Evolutionary conservation across 2,797 vertebrate species (phyloP), one percentile per base, ranked within the genome.

Genomic region (Microctenopoma steveboyesi): DNA sequence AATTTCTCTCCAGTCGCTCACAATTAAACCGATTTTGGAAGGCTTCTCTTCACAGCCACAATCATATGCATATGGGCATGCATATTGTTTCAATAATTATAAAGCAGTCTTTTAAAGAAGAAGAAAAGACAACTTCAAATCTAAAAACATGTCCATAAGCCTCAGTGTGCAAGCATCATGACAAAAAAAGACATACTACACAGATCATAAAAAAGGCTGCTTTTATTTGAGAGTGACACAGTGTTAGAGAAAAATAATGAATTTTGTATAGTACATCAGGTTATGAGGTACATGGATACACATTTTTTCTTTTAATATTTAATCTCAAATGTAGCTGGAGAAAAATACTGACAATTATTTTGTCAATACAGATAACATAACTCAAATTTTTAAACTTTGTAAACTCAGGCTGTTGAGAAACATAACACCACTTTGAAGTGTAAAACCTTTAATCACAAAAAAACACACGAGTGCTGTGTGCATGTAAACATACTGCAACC

Each of bases 161-260:
- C 7, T 33, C 5, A 55, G 33, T 10, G 11, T 65, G 0, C n/a
- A 35, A 11, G 2, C 22, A 39, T 14, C 8, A 69, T 42, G 5
- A 57, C 5, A 2, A 12, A 54, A 33, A 5, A 27, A n/a, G 27
- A 40, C 2, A 22, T 1, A 70, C n/a, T 25, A 46, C 48, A 55
- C 15, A 12, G 50, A 42, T 59, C 72, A 73, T 63, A 75, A 83
- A 82, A 84, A 46, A 83, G 67, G 68, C 63, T 86, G 69, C 65
- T 75, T 91, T 92, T 92, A 92, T 91, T 91, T 84, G 53, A 81
- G 73, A 86, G 48, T 75, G 53, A 76, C 57, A 66, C 35, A 79
- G 48, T 50, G 61, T 55, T 37, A 78, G 50, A 65, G 45, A 79
- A 54, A 81, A 73, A 73, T 64, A 53, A 50, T 40, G 46, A 63